These are phyloP conservation scores for Sarcophaga variegata DNA, from an alignment of 2,888 invertebrate genomes.

Conservation along the genomic window DNA sequence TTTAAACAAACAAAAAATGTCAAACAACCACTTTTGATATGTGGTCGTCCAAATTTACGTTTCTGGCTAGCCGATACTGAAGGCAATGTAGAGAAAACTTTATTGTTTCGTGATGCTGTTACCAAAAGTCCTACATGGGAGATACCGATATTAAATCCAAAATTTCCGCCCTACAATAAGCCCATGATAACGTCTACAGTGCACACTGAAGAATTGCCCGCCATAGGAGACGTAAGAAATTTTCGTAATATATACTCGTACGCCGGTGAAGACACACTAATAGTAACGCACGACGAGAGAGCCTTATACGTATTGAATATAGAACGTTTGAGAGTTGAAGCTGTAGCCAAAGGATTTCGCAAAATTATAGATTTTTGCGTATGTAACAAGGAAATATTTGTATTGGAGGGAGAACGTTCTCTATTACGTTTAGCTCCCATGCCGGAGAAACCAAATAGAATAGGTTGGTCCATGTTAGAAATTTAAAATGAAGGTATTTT, in stretches of 20 bases:
- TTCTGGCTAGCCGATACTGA: conserved; percentile 90
- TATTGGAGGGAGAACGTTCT: conserved; percentile 90
- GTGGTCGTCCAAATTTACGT: conserved; percentile 91
- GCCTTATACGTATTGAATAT: conserved; percentile 90
- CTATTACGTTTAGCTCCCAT: conserved; percentile 89
- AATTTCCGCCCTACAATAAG: conserved; percentile 65
- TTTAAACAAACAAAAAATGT: conserved; percentile 72
- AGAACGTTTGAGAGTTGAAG: conserved; percentile 85
- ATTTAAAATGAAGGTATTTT: background rate
- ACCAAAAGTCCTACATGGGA: conserved; percentile 84
- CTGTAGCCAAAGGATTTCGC: conserved; percentile 85
- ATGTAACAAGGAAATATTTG: conserved; percentile 86
- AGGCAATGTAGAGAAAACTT: conserved; percentile 92
- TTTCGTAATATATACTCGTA: conserved; percentile 87
- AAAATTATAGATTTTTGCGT: conserved; percentile 81
- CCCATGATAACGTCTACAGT: background rate
- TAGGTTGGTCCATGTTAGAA: conserved; percentile 77
- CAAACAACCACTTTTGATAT: conserved; percentile 83
- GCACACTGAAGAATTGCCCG: conserved; percentile 33
- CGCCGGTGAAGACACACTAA: conserved; percentile 84
- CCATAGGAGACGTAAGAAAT: conserved; percentile 76
- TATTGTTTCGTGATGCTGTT: conserved; percentile 89
- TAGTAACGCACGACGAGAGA: conserved; percentile 89
- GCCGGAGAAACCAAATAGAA: conserved; percentile 85
- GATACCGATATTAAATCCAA: conserved; percentile 89